Evolutionary conservation across 1,140 invertebrate genomes (phyloP), one percentile per base, ranked within the genome.

Genomic region (Caenorhabditis remanei): DNA sequence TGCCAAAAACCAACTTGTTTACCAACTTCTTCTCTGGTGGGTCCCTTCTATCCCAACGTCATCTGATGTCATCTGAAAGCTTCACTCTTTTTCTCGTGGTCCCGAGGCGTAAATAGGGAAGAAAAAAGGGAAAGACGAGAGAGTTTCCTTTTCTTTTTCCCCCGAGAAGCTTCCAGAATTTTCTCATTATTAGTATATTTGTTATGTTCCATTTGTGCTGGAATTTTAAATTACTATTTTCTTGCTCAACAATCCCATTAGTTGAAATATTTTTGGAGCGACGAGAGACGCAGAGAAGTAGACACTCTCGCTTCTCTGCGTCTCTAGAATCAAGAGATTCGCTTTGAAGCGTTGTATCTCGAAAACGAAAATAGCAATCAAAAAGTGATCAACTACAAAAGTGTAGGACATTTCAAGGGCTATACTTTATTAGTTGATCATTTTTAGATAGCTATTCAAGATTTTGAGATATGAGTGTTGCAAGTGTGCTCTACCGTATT

Each of bases 41-140:
- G 65, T 19, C 46, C 46, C 46, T 46, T 19, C 41, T 21, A 16
- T 46, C 43, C 41, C 71, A 48, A 79, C 71, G 71, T 79, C 71
- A 79, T 79, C 71, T 79, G 71, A 79, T 79, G 71, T 79, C 71
- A 79, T 79, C 41, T 21, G 16, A 48, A 48, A 11, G 43, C 41
- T 8, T 19, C 6, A 0, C 6, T n/a, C 55, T 58, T 58, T 58
- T 58, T 71, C 41, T 19, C 19, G 43, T 46, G 41, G 41, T 46
- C 67, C 67, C 67, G 43, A 71, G 67, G 5, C 41, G 67, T 71
- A 46, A 71, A 71, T 46, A 71, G 41, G 21, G 63, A 40, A 21
- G 19, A 21, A 21, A 21, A 13, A 40, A 0, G 63, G 40, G 16
- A 14, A 41, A 41, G 40, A 41, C 6, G 21, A 41, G 11, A 40